Evolutionary conservation across 2,113 vertebrate genomes (phyloP).

Genomic region (Crotalus viridis): DNA sequence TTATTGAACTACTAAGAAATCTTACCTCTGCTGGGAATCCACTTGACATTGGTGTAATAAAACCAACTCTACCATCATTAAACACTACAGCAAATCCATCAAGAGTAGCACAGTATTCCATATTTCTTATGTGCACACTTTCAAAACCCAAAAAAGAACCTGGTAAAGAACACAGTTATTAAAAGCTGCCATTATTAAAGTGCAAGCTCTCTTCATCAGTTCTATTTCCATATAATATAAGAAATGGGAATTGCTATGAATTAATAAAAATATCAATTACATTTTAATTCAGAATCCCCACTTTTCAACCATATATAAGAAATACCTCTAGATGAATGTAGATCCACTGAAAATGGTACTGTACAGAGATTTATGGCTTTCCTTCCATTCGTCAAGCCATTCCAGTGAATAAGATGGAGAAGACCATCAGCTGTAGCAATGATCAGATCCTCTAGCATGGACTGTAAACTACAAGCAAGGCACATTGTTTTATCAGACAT

Average conservation of each 20-base stretch:
- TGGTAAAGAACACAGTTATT: slow-evolving; percentile 61
- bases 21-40: slow-evolving; percentile 89
- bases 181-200: neutral
- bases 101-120: slow-evolving; percentile 93
- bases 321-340: slow-evolving; percentile 92
- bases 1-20: slow-evolving; percentile 9
- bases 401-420: slow-evolving; percentile 96
- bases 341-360: slow-evolving; percentile 93
- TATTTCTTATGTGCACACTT: slow-evolving; percentile 82
- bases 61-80: slow-evolving; percentile 92
- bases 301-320: neutral
- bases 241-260: neutral
- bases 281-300: neutral
- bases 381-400: slow-evolving; percentile 90
- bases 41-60: slow-evolving; percentile 90
- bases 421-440: slow-evolving; percentile 92
- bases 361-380: slow-evolving; percentile 91
- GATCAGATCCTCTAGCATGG: slow-evolving; percentile 88
- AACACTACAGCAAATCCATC: slow-evolving; percentile 95
- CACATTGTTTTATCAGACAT: slow-evolving; percentile 22
- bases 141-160: slow-evolving; percentile 91
- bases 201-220: neutral
- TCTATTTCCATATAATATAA: neutral
- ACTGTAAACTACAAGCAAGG: slow-evolving; percentile 81
- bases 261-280: neutral